Base-by-base conservation (phyloP, 1,140 invertebrate species). In the Drosophila biarmipes region DNA sequence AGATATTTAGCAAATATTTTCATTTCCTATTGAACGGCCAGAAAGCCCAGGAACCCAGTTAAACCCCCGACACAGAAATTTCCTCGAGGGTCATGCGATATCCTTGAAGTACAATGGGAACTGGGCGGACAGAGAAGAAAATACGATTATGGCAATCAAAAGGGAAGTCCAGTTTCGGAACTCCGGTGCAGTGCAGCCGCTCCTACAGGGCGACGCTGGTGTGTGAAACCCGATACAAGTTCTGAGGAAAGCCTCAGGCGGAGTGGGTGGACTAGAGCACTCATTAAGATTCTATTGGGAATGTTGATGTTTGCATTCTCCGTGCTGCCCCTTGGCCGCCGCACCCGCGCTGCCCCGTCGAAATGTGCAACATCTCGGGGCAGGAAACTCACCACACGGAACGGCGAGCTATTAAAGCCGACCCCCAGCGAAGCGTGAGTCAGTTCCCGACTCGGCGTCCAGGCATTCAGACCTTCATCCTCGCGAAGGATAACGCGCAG, bases 381-480 rank as follows among this genome's bases (percentile, higher is more conserved):
- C 24, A 43, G 45, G 61, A 89, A 87, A 87, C 34, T 89, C 84
- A 87, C 84, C 84, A 76, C 69, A 42, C 55, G 14, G 14, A 4
- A 24, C 35, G 31, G 45, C 52, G 58, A 62, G 48, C 66, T 89
- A 84, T 84, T 87, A 89, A 87, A 87, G 59, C 62, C 72, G 71
- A 45, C 46, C 59, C 46, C 55, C 51, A 42, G 58, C 42, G 58
- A 10, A 27, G 56, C 59, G 15, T 64, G 29, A 69, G 49, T 89
- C 79, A 89, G 84, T 89, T 77, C 66, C 59, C 63, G 68, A 84
- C 55, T 64, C 51, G 79, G 42, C 80, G 61, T 69, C 59, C 56
- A 63, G 63, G 63, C 66, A 56, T 49, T 27, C 55, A 61, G 66
- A 77, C 42, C 69, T 46, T n/a, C n/a, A n/a, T n/a, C 46, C 55